Evolutionary conservation across 2,113 vertebrate species (phyloP), one percentile per base, ranked within the genome.

Genomic region (Phoenicopterus ruber): DNA sequence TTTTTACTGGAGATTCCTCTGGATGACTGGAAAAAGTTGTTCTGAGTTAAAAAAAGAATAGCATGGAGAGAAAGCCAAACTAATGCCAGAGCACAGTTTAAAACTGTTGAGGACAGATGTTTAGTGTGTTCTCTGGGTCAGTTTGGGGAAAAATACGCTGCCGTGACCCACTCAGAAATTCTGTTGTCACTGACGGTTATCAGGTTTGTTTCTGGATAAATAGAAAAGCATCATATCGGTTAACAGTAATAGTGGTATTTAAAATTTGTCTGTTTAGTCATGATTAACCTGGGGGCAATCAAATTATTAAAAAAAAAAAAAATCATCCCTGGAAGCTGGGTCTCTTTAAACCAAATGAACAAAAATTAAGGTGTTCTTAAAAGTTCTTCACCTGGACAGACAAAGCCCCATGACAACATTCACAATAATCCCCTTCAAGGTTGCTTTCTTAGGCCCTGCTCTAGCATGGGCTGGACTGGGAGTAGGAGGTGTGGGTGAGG

Each of bases 1-100:
- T 97, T 96, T 97, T 96, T 94, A 78, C 88, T 96, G 85, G 94
- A 97, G 93, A 95, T 96, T 93, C 90, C 26, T 95, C 57, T 92
- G 63, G 61, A 67, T 92, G 90, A 94, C 94, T 97, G 94, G 93
- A 95, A 97, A 96, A 96, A 96, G 62, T 94, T 96, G 84, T 85
- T 96, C 93, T 61, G 71, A 97, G 94, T 96, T 95, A 93, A 91
- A 94, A 96, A 96, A 96, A 95, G 90, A 94, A 72, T 77, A 88
- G 55, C 13, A 49, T 47, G 52, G 49, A 93, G 70, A 79, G 84
- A 89, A 91, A 96, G 87, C 84, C 90, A 94, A 96, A 34, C 26
- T 85, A 72, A 72, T 95, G 92, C 84, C 84, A 96, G 46, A 85
- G 82, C 36, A 91, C 44, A 80, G 78, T 91, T 94, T 87, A 85